phyloP scores from a whole-genome alignment of 2,888 invertebrate species.

The Drepana falcataria region DNA sequence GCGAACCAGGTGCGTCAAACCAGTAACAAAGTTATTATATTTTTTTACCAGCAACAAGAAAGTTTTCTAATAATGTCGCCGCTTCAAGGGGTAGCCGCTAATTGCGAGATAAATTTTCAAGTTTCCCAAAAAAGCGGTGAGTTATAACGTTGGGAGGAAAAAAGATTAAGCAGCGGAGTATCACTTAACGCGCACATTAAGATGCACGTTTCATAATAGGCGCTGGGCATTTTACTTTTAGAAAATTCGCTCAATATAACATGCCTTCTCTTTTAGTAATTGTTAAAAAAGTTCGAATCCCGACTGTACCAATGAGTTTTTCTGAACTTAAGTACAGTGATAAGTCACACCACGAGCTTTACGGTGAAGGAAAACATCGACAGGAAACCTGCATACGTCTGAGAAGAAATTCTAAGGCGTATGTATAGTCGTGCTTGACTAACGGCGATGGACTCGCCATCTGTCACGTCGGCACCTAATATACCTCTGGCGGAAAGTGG shows the following conservation, averaged over 20 bases:
- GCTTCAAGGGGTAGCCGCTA: constrained; percentile 66
- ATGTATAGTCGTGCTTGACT: too few relatives aligned
- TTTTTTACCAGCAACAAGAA: constrained; percentile 69
- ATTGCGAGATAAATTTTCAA: constrained; percentile 77
- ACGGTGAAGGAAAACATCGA: too few relatives aligned
- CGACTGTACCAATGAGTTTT: too few relatives aligned
- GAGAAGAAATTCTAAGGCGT: too few relatives aligned
- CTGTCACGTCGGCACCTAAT: too few relatives aligned
- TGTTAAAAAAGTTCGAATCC: too few relatives aligned
- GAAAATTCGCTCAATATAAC: background rate
- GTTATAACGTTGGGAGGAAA: constrained; percentile 54
- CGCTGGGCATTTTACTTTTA: background rate
- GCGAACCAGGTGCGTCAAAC: constrained; percentile 47
- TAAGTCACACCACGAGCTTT: too few relatives aligned
- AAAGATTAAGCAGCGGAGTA: constrained; percentile 36
- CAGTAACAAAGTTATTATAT: constrained; percentile 42
- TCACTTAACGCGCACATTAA: background rate
- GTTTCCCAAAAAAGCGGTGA: constrained; percentile 70
- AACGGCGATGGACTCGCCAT: too few relatives aligned
- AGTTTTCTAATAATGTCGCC: constrained; percentile 74
- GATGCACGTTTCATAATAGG: background rate
- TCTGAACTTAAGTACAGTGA: too few relatives aligned
- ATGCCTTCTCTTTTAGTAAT: too few relatives aligned
- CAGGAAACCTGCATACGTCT: too few relatives aligned
- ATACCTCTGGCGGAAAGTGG: too few relatives aligned